Evolutionary conservation across 2,888 invertebrate species (phyloP), one percentile per base, ranked within the genome.

Genomic region (Hemistola chrysoprasaria): DNA sequence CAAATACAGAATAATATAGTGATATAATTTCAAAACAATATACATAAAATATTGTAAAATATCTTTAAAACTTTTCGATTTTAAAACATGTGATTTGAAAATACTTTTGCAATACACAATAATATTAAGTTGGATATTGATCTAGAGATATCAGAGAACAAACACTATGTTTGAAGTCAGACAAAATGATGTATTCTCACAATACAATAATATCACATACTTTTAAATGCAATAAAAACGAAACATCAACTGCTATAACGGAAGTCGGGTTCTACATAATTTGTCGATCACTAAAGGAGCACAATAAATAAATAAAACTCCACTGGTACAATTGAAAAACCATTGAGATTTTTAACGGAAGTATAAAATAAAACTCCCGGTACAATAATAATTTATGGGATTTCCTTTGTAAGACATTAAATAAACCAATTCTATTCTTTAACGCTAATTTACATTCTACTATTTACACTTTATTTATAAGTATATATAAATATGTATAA

Each of bases 401-500:
- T 84, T 74, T 85, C 81, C 78, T 69, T 85, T 86, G 77, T 79
- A 82, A 79, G 85, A 78, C 80, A 76, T 87, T 88, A 88, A 88
- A 88, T 88, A 87, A 86, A 86, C 86, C 86, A 76, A 87, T 80
- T 87, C 86, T 87, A 86, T 87, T 84, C 75, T 84, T 86, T 85
- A 86, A 82, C 75, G 78, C 87, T 86, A 87, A 79, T 79, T 86
- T 87, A 87, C 78, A 78, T 56, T 56, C 87, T 89, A 90, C 71
- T 89, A 89, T 88, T 85, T 88, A 87, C 87, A 87, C 65, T 85
- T 83, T 87, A 86, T 87, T 87, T 86, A 86, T 86, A 86, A 77
- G 79, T 88, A 84, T 87, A 83, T 87, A 87, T 88, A 88, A 87
- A 88, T 88, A 88, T 87, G 85, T 86, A 88, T 88, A 86, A 81